Conservation (phyloP, 2,888 invertebrate species). For the Volucella inanis region DNA sequence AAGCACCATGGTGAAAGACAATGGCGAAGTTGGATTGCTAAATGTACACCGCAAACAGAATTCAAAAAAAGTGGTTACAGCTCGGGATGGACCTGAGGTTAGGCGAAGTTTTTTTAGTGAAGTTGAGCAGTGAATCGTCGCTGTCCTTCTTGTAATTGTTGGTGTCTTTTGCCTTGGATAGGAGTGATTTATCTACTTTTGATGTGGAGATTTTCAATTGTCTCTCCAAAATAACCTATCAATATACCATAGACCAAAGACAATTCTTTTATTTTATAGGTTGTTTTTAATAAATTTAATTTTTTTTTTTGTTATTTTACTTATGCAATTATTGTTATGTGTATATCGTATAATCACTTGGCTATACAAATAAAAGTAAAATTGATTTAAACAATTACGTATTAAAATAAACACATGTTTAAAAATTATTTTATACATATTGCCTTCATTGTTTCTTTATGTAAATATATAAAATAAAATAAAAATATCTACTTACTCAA, state of each 20-base stretch:
- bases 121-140: too few relatives aligned
- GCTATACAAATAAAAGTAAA: constrained; percentile 47
- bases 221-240: neutral
- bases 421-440: constrained; percentile 30
- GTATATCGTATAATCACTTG: constrained; percentile 52
- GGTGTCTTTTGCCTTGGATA: too few relatives aligned
- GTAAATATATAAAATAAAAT: constrained; percentile 19
- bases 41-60: too few relatives aligned
- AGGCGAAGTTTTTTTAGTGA: too few relatives aligned
- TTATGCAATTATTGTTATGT: constrained; percentile 14
- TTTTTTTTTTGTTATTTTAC: constrained; percentile 14
- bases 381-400: constrained; percentile 21
- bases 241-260: neutral
- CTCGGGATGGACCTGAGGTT: too few relatives aligned
- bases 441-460: constrained; percentile 16
- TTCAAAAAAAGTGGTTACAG: too few relatives aligned
- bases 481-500: neutral
- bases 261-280: neutral
- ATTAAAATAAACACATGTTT: constrained; percentile 34
- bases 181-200: too few relatives aligned
- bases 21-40: too few relatives aligned
- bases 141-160: too few relatives aligned
- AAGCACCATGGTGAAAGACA: too few relatives aligned
- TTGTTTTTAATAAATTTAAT: constrained; percentile 47
- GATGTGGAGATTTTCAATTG: too few relatives aligned